Conservation (phyloP, 2,797 vertebrate species). For the Gallinago nigripennis region DNA sequence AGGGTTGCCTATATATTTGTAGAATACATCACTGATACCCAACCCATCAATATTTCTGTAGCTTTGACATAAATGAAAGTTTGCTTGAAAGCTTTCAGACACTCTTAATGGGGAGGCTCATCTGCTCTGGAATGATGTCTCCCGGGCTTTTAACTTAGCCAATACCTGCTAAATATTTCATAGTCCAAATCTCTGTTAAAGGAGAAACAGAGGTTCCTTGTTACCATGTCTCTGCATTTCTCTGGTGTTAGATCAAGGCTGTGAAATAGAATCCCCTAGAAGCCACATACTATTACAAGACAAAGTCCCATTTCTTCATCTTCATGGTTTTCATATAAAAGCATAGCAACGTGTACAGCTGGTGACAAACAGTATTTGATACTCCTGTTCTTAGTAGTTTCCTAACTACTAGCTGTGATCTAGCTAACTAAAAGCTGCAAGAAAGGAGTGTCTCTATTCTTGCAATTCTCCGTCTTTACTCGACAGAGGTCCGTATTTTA, state of each 20-base stretch:
- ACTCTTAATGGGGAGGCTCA: neutral
- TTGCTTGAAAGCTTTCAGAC: constrained; percentile 18
- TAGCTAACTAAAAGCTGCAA: neutral
- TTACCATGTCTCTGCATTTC: neutral
- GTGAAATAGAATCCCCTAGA: neutral
- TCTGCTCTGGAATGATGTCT: neutral
- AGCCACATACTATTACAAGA: neutral
- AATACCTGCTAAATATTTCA: constrained; percentile 39
- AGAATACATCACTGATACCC: neutral
- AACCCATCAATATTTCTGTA: neutral
- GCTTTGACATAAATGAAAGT: neutral
- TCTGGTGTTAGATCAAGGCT: neutral
- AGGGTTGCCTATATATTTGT: neutral
- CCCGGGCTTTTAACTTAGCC: neutral
- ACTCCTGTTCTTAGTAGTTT: neutral
- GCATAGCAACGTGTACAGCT: neutral
- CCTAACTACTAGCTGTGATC: neutral
- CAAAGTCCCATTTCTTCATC: neutral
- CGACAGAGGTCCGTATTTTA: neutral
- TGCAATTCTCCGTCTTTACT: neutral
- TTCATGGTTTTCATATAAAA: neutral
- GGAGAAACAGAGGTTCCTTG: neutral
- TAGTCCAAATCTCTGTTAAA: neutral
- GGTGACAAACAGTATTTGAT: neutral
- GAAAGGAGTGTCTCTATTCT: neutral